Base-by-base conservation (phyloP, 2,113 vertebrate genomes). In the Alligator mississippiensis region DNA sequence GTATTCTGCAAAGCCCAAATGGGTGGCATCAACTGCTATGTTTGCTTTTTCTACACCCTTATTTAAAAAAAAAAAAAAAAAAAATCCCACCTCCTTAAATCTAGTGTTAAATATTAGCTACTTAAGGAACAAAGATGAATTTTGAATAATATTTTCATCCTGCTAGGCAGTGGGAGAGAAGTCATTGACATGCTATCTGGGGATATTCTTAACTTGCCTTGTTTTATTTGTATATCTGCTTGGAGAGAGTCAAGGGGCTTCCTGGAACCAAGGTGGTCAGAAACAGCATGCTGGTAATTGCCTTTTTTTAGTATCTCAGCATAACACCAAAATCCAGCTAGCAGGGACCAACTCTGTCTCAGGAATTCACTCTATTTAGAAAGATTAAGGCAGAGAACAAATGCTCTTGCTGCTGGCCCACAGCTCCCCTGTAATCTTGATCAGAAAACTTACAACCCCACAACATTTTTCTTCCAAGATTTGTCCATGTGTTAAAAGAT, bases 211-310 rank as follows among this genome's bases (percentile, higher is more conserved):
- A 68, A n/a, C 17, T 16, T 17, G 30, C n/a, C 64, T 68, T 66
- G 82, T 83, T 15, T 89, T 83, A 90, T 38, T 89, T 68, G 30
- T n/a, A 68, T 84, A 87, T 79, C 63, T 85, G 21, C 17, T 28
- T 78, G 47, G 47, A 47, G 47, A 47, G 47, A 47, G 47, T 47
- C 47, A 47, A 47, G 47, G 47, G 47, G 47, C 38, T 74, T 94
- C 28, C 84, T 93, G 82, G 75, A 93, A 89, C 63, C 87, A 83
- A 87, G 95, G 70, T 85, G 89, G 75, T 85, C 92, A 92, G n/a
- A 47, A 18, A 75, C 27, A 34, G 18, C 1, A 3, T 82, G 75
- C 87, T 82, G 90, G 93, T 87, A 89, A 19, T 92, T 93, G 90
- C 74, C 38, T 79, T 90, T 30, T 21, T 47, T 89, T 9, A 24